A percentile compares a stretch with the other conserved stretches of the same genome.
phyloP scores from a whole-genome alignment of 1,140 invertebrate genomes.

The Steinernema feltiae region DNA sequence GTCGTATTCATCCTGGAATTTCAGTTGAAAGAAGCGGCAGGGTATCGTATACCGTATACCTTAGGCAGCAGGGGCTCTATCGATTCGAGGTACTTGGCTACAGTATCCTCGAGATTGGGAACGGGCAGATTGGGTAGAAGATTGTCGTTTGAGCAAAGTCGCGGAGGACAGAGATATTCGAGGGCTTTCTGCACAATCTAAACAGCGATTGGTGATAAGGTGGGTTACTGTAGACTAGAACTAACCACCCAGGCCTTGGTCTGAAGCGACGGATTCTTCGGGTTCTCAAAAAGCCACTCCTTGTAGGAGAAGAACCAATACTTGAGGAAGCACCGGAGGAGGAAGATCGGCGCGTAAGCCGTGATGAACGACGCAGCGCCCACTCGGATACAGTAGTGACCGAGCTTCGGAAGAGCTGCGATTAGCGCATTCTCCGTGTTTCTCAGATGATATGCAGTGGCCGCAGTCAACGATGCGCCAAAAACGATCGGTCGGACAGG shows the following conservation, averaged over 20 bases:
- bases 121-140: conserved; percentile 39
- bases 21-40: not conserved
- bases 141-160: conserved; percentile 36
- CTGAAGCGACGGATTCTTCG: conserved; percentile 45
- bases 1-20: conserved; percentile 35
- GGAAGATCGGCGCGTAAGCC: conserved; percentile 45
- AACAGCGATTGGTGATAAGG: not conserved
- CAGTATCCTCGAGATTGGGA: conserved; percentile 35
- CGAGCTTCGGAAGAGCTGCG: conserved; percentile 13
- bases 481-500: conserved; percentile 35
- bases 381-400: conserved; percentile 16
- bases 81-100: conserved; percentile 40
- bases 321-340: conserved; percentile 41
- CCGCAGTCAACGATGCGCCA: conserved; percentile 14
- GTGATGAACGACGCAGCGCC: conserved; percentile 24
- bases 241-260: conserved; percentile 53
- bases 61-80: conserved; percentile 37
- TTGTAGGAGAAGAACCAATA: conserved; percentile 51
- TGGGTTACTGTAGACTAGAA: not conserved
- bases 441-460: conserved; percentile 26
- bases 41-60: conserved; percentile 6
- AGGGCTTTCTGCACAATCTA: conserved; percentile 16
- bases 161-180: conserved; percentile 28
- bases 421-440: conserved; percentile 23
- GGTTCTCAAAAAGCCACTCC: conserved; percentile 48